A percentile compares a stretch with the other conserved stretches of the same genome.
These are phyloP conservation scores for Perodicticus potto DNA, from an alignment of 2,797 vertebrate species.

Conservation along the genomic window DNA sequence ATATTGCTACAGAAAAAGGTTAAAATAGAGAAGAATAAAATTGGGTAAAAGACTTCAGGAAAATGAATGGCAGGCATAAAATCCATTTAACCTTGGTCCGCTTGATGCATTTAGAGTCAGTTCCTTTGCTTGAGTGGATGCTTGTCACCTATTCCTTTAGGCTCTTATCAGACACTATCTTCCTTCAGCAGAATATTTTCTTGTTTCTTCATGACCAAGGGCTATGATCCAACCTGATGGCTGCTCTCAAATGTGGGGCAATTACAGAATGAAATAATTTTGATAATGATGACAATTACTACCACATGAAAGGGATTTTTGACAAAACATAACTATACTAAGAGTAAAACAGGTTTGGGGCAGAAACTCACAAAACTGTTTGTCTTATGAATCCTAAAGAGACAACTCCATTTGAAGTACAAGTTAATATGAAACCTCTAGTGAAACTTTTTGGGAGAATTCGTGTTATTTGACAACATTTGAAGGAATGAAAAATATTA, in stretches of 20 bases:
- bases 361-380: not conserved
- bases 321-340: not conserved
- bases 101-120: not conserved
- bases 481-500: not conserved
- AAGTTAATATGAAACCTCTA: not conserved
- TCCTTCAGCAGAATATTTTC: not conserved
- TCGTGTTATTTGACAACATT: not conserved
- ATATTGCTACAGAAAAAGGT: not conserved
- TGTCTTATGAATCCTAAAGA: not conserved
- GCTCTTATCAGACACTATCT: not conserved
- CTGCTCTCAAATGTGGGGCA: not conserved
- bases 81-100: not conserved
- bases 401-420: not conserved
- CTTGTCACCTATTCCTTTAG: not conserved
- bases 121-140: not conserved
- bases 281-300: not conserved
- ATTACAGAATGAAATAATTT: slow-evolving; percentile 1
- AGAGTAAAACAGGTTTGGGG: not conserved
- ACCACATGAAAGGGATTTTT: not conserved
- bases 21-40: slow-evolving; percentile 35
- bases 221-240: not conserved
- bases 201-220: not conserved
- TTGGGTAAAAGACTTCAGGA: not conserved
- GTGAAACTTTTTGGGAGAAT: not conserved
- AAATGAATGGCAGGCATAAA: not conserved